Percentiles rank a stretch among this genome's conserved stretches.
These are phyloP conservation scores for Ciona savignyi DNA, from an alignment of 23 tunicate species.

Conservation along the genomic window DNA sequence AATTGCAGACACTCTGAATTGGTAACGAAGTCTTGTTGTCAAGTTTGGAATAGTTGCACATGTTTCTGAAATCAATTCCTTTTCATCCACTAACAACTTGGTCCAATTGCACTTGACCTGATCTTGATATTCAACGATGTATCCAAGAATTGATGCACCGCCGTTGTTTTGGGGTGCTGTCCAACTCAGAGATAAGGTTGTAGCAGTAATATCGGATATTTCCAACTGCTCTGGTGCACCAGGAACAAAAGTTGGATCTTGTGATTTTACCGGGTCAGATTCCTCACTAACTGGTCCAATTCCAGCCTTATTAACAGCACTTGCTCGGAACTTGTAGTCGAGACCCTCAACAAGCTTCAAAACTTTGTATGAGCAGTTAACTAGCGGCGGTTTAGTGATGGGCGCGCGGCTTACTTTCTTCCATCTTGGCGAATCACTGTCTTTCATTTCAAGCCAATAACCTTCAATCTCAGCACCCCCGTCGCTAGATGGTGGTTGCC, in stretches of 20 bases:
- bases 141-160: too few species aligned
- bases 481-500: conserved; percentile 77
- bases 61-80: too few species aligned
- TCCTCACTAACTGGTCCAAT: conserved; percentile 57
- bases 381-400: conserved; percentile 54
- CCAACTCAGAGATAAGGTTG: too few species aligned
- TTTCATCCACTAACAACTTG: too few species aligned
- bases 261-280: conserved; percentile 65
- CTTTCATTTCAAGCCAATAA: conserved; percentile 89
- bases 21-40: too few species aligned
- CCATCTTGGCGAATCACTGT: conserved; percentile 68
- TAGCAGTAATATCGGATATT: conserved; percentile 41
- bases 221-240: conserved; percentile 35
- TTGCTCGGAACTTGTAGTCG: conserved; percentile 65
- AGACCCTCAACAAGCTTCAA: conserved; percentile 46
- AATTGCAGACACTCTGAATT: too few species aligned
- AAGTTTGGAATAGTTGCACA: too few species aligned
- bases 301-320: conserved; percentile 84
- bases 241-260: conserved; percentile 62
- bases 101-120: too few species aligned
- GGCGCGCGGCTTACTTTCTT: conserved; percentile 68
- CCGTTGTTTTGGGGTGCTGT: too few species aligned
- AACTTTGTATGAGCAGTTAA: conserved; percentile 24
- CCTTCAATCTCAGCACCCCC: conserved; percentile 86
- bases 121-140: too few species aligned